Base-by-base conservation (phyloP, 1,140 invertebrate genomes). In the Lasaia peninsularis region DNA sequence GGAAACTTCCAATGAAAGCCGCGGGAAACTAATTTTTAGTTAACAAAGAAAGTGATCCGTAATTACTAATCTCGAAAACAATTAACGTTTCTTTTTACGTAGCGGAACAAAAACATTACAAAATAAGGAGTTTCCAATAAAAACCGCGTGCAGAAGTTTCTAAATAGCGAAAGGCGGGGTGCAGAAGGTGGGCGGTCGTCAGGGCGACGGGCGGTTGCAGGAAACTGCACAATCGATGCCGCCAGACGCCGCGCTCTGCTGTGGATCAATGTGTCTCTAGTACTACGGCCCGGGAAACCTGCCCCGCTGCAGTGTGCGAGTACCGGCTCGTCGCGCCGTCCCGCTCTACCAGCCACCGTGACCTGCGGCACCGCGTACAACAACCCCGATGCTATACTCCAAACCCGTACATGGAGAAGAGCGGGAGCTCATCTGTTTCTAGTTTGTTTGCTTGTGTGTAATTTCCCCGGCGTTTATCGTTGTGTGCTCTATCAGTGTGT, bases 231-330 rank as follows among this genome's bases (percentile, higher is more conserved):
- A 88, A 88, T 88, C 85, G 80, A 88, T 88, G 85, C 73, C 75
- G 79, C 81, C 85, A 88, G 85, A 88, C 85, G 82, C 24, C 24
- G 24, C 24, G 24, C 70, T 52, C 67, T 67, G 69, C 73, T 86
- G 73, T 87, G 82, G 84, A 87, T 88, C 85, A 88, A 88, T 88
- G 85, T 88, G 85, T 88, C 82, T 86, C 80, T 88, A 88, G 85
- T 86, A 87, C 84, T 87, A 88, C 79, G 72, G 75, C 79, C 80
- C 80, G 81, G 81, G 80, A 75, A 85, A 78, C 73, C 81, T 82
- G 68, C 68, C 73, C 66, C 56, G 58, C 53, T 52, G 51, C 34
- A 48, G 16, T 51, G 69, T 83, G 77, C 80, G 78, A 62, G 71
- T 63, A 40, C 40, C 33, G 60, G 56, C 51, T 52, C 31, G 12